A percentile compares a stretch with the other conserved stretches of the same genome.
Conservation (phyloP, 2,797 vertebrate genomes). For the Sparidentex hasta region DNA sequence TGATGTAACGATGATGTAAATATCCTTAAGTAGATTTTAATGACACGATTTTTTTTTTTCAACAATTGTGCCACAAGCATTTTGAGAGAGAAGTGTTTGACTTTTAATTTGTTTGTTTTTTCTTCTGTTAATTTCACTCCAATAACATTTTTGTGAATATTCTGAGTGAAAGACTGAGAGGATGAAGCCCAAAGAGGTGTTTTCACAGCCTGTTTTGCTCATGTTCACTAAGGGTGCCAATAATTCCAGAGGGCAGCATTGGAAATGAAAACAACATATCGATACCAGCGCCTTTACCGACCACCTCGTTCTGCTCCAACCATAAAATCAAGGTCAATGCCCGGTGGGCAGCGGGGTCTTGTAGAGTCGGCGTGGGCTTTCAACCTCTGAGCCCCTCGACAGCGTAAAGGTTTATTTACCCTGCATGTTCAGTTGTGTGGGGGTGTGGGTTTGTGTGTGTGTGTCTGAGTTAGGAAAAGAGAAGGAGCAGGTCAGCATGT, state of each 20-base stretch:
- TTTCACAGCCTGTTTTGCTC: not conserved
- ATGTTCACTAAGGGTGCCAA: not conserved
- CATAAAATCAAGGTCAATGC: conserved; percentile 45
- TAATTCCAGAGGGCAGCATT: not conserved
- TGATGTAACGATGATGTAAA: not conserved
- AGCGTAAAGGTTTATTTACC: conserved; percentile 41
- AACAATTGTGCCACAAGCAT: not conserved
- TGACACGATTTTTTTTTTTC: not conserved
- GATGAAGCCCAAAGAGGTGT: not conserved
- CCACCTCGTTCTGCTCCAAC: conserved; percentile 29
- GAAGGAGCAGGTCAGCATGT: conserved; percentile 50
- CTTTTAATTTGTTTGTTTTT: too few relatives aligned
- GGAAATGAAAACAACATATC: conserved; percentile 29
- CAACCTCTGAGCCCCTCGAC: conserved; percentile 45
- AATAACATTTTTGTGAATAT: not conserved
- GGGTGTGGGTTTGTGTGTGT: conserved; percentile 2
- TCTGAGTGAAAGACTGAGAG: not conserved
- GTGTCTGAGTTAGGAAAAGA: conserved; percentile 9
- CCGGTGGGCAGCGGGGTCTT: conserved; percentile 27
- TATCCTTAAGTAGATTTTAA: not conserved
- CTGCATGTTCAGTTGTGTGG: conserved; percentile 17
- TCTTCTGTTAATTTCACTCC: not conserved
- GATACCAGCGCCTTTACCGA: conserved; percentile 21
- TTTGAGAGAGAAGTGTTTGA: too few relatives aligned
- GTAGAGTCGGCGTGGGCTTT: conserved; percentile 29